Evolutionary conservation across 2,888 invertebrate genomes (phyloP), one percentile per base, ranked within the genome.

Genomic region (Amaurobius ferox): DNA sequence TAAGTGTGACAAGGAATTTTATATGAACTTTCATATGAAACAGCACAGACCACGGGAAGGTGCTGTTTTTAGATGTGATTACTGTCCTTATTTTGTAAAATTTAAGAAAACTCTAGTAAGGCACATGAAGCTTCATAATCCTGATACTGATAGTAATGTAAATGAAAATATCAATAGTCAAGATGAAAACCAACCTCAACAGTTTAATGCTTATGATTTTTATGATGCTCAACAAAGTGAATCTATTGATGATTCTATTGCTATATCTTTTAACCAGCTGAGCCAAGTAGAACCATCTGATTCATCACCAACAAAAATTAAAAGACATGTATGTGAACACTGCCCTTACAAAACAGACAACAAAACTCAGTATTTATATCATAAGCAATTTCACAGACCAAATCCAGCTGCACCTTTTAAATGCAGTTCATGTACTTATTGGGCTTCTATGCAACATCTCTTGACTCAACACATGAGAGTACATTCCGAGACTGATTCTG

Each of bases 261-360:
- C 77, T 16, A 83, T 83, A 67, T 83, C 83, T 6, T 83, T 83
- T 40, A 77, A 77, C 23, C 71, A 61, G 23, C 66, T 83, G 7
- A 83, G 71, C 35, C 83, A 83, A 29, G 71, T 40, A n/a, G 61
- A 35, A 48, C 30, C 39, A 68, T 28, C 68, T 7, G 74, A 81
- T 32, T 9, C 40, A 9, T 11, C 39, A 1, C 70, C 81, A 0
- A 77, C 32, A 28, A 86, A 86, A 30, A 94, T 0, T 93, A 88
- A 83, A 62, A 88, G 87, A 67, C 88, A 96, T 91, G 94, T 94
- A 90, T 97, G 97, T 90, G 93, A 94, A 5, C 94, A 94, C 78
- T 97, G 97, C 91, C 96, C 97, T 0, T 96, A 96, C 90, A 95
- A 95, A 89, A 95, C 95, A 48, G 96, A 96, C 90, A 95, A 95